Base-by-base conservation (phyloP, 2,113 vertebrate species). In the Paralichthys olivaceus region DNA sequence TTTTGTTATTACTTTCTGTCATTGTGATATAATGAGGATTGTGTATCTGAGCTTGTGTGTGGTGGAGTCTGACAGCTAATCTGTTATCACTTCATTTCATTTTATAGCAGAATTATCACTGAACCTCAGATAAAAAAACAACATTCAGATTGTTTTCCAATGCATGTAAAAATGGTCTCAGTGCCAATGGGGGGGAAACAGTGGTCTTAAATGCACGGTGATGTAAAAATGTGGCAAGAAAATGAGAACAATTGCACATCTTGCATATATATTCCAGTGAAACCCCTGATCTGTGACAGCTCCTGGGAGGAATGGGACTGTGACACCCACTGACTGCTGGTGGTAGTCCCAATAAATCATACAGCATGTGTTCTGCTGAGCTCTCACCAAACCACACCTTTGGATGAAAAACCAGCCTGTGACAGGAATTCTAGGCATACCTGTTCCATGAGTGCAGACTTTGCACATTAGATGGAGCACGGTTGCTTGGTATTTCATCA, bases 311-410 rank as follows among this genome's bases (percentile, higher is more conserved):
- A 67, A 72, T 0, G 12, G 32, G 64, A 69, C 12, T 29, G 53
- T 80, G 49, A 53, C 85, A 74, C 61, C 60, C 80, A 65, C 60
- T 55, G 77, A 74, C 65, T 83, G 72, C 56, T 79, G 49, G 54
- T 61, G 75, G 75, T 75, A 53, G 55, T 69, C 79, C 84, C 49
- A 28, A 75, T 64, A 54, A 17, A 78, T 73, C 57, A 67, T 56
- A 61, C 57, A 26, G 56, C 40, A 49, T 65, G 22, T 67, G 54
- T 58, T 47, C 43, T 53, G 34, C 8, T 78, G 34, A 82, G 20
- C 58, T 64, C 69, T 67, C 58, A 64, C 54, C 43, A 65, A 70
- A 58, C 28, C 59, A 37, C 66, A 73, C 19, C 77, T 43, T 45
- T 51, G 60, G 5, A 61, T 19, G 60, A 29, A 32, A 81, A 84